Conservation (phyloP, 2,888 invertebrate species). For the Pachycephus smyrnensis region DNA sequence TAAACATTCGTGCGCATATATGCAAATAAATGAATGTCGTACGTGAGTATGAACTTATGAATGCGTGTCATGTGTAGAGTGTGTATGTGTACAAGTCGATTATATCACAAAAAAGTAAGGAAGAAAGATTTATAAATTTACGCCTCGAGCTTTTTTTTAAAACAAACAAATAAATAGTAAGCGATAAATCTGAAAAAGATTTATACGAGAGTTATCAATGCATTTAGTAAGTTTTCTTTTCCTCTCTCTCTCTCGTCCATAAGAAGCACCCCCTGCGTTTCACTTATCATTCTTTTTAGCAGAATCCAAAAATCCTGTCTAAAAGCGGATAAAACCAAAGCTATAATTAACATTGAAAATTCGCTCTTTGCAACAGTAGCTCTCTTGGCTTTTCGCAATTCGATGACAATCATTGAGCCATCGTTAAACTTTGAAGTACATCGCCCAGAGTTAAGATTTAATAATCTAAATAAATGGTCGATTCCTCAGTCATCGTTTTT, state of each 20-base stretch:
- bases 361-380: too few relatives aligned
- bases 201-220: background rate
- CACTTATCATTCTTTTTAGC: too few relatives aligned
- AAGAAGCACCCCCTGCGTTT: conserved; percentile 19
- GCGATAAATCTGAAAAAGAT: background rate
- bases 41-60: background rate
- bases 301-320: too few relatives aligned
- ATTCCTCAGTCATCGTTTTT: too few relatives aligned
- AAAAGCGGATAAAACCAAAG: too few relatives aligned
- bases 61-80: background rate
- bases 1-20: background rate
- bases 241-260: conserved; percentile 15
- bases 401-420: too few relatives aligned
- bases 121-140: background rate
- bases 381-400: too few relatives aligned
- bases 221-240: conserved; percentile 11
- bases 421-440: too few relatives aligned
- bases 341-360: too few relatives aligned
- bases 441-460: too few relatives aligned
- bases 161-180: conserved; percentile 15
- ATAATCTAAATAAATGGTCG: too few relatives aligned
- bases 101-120: conserved; percentile 25
- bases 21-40: background rate
- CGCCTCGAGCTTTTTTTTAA: background rate
- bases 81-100: conserved; percentile 13